Evolutionary conservation across 2,888 invertebrate species (phyloP).

Genomic region (Phrixothrix hirtus): DNA sequence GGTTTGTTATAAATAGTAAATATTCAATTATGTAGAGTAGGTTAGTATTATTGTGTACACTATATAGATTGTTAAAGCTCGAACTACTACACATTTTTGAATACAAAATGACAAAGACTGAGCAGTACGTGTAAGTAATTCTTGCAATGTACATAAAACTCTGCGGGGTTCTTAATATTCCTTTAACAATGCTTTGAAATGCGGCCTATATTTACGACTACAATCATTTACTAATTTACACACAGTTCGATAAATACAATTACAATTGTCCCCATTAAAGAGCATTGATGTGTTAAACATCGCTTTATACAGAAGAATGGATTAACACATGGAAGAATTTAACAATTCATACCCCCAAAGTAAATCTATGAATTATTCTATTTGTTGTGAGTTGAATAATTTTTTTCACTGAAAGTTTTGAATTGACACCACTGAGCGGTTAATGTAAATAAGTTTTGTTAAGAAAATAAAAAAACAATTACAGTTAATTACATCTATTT

Average conservation of each 20-base stretch:
- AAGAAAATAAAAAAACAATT: neutral
- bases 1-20: neutral
- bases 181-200: constrained; percentile 47
- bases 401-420: constrained; percentile 6
- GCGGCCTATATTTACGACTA: constrained; percentile 50
- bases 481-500: neutral
- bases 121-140: constrained; percentile 39
- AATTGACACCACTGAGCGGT: constrained; percentile 6
- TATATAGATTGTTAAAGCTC: neutral
- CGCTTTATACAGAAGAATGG: constrained; percentile 35
- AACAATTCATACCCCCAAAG: constrained; percentile 24
- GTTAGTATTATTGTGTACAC: neutral
- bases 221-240: constrained; percentile 56
- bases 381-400: constrained; percentile 15
- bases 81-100: neutral
- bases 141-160: constrained; percentile 51
- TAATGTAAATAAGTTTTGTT: constrained; percentile 8
- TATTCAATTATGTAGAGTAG: neutral
- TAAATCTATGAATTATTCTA: constrained; percentile 28
- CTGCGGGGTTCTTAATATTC: constrained; percentile 45
- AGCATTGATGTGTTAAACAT: constrained; percentile 42
- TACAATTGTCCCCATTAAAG: constrained; percentile 51
- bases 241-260: constrained; percentile 56
- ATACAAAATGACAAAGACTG: constrained; percentile 23
- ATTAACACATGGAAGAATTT: constrained; percentile 35